Evolutionary conservation across 35 echinoderm and acorn worm genomes (phyloP).

Genomic region (Stichopus chloronotus): DNA sequence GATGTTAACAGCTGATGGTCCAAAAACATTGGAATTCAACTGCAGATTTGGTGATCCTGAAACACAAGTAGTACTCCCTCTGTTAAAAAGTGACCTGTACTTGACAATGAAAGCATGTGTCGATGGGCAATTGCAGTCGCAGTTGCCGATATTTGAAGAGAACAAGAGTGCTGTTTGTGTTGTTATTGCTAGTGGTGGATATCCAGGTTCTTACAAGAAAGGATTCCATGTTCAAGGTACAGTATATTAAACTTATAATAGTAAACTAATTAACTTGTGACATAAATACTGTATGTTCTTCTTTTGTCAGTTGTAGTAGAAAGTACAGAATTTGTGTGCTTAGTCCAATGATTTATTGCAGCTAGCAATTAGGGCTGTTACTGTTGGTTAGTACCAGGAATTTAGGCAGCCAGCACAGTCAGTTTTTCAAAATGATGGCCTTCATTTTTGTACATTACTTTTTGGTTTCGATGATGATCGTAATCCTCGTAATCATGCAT

Average conservation of each 20-base stretch:
- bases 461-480: no score
- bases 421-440: no score
- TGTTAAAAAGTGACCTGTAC: constrained; percentile 90
- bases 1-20: constrained; percentile 83
- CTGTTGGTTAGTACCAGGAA: no score
- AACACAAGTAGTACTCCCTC: constrained; percentile 75
- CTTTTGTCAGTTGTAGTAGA: no score
- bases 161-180: constrained; percentile 80
- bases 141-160: constrained; percentile 72
- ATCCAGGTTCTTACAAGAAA: constrained; percentile 92
- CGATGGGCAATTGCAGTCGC: constrained; percentile 60
- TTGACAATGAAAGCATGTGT: constrained; percentile 89
- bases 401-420: no score
- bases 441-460: no score
- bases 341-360: no score
- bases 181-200: constrained; percentile 89
- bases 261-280: no score
- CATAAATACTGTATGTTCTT: no score
- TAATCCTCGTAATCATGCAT: no score
- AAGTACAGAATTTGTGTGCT: no score
- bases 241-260: neutral
- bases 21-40: constrained; percentile 88
- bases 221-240: constrained; percentile 86
- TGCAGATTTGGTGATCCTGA: constrained; percentile 97
- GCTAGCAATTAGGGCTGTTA: no score